Evolutionary conservation across 35 echinoderm and acorn worm species (phyloP).

Genomic region (Apostichopus parvimensis): DNA sequence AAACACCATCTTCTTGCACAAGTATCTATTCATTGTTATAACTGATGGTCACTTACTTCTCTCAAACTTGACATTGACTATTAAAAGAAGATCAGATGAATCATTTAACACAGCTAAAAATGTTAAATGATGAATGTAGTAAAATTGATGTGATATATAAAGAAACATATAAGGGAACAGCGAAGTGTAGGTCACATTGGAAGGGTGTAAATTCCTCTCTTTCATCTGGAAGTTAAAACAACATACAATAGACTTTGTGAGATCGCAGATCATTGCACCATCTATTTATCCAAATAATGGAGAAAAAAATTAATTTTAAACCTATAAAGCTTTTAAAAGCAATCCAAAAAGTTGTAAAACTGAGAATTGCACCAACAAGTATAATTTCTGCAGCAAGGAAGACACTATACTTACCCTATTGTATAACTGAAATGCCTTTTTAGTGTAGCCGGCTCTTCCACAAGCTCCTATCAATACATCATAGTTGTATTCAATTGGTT

Average conservation of each 20-base stretch:
- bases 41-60: no score
- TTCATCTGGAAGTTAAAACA: constrained; percentile 79
- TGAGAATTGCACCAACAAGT: background rate
- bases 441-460: constrained; percentile 93
- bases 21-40: background rate
- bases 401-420: constrained; percentile 70
- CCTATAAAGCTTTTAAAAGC: no score
- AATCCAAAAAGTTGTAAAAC: background rate
- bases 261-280: no score
- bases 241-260: background rate
- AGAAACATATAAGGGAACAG: constrained; percentile 32
- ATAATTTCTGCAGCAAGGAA: background rate
- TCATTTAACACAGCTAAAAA: no score
- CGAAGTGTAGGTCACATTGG: constrained; percentile 82
- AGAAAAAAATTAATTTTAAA: no score
- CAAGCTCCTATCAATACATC: constrained; percentile 92
- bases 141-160: no score
- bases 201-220: constrained; percentile 67
- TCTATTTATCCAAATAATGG: no score
- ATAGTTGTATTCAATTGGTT: constrained; percentile 90
- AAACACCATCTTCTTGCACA: background rate
- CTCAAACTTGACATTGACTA: no score
- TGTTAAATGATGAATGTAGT: no score
- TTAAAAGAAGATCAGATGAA: no score
- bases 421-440: constrained; percentile 95